Conservation (phyloP, 92 coral and sea anemone genomes). For the Isaurus tuberculatus region DNA sequence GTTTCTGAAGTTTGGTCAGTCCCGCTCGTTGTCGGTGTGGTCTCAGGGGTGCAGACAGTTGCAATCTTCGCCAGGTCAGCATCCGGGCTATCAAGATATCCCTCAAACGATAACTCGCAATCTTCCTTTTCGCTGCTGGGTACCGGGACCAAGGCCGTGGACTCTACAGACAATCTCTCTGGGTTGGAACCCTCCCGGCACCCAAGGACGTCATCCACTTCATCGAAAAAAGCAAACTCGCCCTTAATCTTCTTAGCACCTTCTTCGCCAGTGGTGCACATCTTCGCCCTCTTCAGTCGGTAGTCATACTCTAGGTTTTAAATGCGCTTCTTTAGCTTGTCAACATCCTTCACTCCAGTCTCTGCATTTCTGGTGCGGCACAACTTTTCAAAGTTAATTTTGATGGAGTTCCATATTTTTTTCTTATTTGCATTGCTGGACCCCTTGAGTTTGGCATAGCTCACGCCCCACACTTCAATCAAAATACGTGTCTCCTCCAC, state of each 20-base stretch:
- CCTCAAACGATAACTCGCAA: slow-evolving; percentile 23
- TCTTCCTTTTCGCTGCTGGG: slow-evolving; percentile 33
- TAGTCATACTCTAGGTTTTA: slow-evolving; percentile 59
- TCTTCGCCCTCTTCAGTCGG: slow-evolving; percentile 48
- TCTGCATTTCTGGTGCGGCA: slow-evolving; percentile 38
- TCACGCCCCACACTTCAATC: slow-evolving; percentile 38
- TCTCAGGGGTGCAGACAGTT: slow-evolving; percentile 40
- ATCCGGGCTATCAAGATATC: slow-evolving; percentile 39
- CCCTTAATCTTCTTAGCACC: slow-evolving; percentile 53
- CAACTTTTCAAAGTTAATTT: slow-evolving; percentile 20
- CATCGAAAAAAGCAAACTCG: slow-evolving; percentile 49
- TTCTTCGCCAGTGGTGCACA: slow-evolving; percentile 60
- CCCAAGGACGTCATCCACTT: slow-evolving; percentile 53
- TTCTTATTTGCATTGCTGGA: slow-evolving; percentile 22
- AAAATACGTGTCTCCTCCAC: slow-evolving; percentile 34
- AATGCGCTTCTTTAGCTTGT: slow-evolving; percentile 50
- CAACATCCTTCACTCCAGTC: slow-evolving; percentile 28
- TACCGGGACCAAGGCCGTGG: slow-evolving; percentile 54
- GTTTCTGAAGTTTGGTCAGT: slow-evolving; percentile 36
- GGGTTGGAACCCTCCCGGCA: slow-evolving; percentile 65
- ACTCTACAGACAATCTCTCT: slow-evolving; percentile 56
- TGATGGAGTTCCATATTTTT: slow-evolving; percentile 30
- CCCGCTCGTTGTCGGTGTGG: slow-evolving; percentile 34
- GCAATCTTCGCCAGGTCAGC: slow-evolving; percentile 35
- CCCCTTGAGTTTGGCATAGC: slow-evolving; percentile 36